Evolutionary conservation across 2,888 invertebrate species (phyloP).

Genomic region (Pristionchus entomophagus): DNA sequence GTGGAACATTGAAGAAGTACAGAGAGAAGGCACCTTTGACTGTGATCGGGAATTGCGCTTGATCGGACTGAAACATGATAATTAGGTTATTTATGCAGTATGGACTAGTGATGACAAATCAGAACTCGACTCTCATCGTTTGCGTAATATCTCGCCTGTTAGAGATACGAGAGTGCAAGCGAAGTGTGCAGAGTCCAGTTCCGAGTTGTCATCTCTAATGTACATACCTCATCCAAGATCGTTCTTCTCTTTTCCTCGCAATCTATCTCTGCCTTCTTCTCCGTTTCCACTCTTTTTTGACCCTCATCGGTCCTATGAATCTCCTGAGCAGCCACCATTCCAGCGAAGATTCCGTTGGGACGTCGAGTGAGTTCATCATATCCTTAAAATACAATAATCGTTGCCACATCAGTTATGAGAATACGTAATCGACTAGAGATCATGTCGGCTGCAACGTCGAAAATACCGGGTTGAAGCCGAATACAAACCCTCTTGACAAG

Average conservation of each 20-base stretch:
- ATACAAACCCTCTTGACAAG: too few species aligned
- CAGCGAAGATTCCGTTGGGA: slow-evolving; percentile 17
- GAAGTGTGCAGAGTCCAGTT: too few species aligned
- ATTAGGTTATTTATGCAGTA: not conserved
- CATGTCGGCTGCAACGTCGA: not conserved
- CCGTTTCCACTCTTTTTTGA: not conserved
- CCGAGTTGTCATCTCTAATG: too few species aligned
- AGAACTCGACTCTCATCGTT: not conserved
- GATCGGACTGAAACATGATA: not conserved
- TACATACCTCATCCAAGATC: too few species aligned
- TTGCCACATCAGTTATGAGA: not conserved
- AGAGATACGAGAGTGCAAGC: too few species aligned
- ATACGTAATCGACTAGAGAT: too few species aligned
- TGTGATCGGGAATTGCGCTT: not conserved
- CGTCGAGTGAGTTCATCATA: slow-evolving; percentile 5
- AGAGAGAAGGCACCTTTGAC: not conserved
- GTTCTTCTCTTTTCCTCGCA: not conserved
- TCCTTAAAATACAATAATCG: not conserved
- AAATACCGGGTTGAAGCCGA: too few species aligned
- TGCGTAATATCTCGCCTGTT: too few species aligned
- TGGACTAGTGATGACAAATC: too few species aligned
- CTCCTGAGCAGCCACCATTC: slow-evolving; percentile 24
- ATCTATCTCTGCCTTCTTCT: not conserved
- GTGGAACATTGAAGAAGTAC: not conserved
- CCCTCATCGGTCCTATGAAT: slow-evolving; percentile 5